These are phyloP conservation scores for Drosophila sulfurigaster DNA, from an alignment of 1,140 invertebrate genomes.

Conservation along the genomic window DNA sequence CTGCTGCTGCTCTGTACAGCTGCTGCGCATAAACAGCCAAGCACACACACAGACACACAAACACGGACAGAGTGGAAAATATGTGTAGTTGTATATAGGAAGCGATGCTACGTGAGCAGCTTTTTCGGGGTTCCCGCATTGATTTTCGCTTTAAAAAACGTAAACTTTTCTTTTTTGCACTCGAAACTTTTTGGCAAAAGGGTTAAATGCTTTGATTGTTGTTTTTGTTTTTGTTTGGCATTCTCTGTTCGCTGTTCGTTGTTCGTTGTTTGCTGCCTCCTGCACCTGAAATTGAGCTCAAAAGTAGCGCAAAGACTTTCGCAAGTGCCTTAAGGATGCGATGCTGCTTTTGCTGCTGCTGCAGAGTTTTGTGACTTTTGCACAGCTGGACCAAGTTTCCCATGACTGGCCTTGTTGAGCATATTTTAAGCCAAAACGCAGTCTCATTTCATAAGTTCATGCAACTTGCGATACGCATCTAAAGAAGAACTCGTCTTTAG, in stretches of 20 bases:
- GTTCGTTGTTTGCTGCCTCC: conserved; percentile 31
- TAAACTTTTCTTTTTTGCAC: conserved; percentile 24
- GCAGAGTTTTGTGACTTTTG: conserved; percentile 31
- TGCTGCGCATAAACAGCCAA: conserved; percentile 73
- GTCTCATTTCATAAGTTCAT: conserved; percentile 67
- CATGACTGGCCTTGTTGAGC: conserved; percentile 40
- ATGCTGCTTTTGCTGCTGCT: conserved; percentile 11
- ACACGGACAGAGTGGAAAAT: conserved; percentile 27
- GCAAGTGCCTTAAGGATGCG: conserved; percentile 60
- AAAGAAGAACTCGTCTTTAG: conserved; percentile 19
- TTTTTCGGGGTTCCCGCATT: conserved; percentile 58
- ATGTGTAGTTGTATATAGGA: conserved; percentile 47
- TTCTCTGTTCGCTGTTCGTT: conserved; percentile 9
- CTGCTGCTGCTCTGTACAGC: conserved; percentile 62
- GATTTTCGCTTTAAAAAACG: conserved; percentile 63
- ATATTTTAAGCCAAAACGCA: conserved; percentile 57
- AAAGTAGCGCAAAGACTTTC: conserved; percentile 46
- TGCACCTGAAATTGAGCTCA: conserved; percentile 64
- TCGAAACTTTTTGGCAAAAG: conserved; percentile 65
- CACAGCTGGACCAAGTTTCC: conserved; percentile 65
- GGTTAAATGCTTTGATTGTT: conserved; percentile 59
- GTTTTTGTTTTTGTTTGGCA: conserved; percentile 34
- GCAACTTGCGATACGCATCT: conserved; percentile 55
- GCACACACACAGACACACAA: conserved; percentile 32
- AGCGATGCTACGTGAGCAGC: conserved; percentile 56